Evolutionary conservation across 2,888 invertebrate species (phyloP), one percentile per base, ranked within the genome.

Genomic region (Bembecia ichneumoniformis): DNA sequence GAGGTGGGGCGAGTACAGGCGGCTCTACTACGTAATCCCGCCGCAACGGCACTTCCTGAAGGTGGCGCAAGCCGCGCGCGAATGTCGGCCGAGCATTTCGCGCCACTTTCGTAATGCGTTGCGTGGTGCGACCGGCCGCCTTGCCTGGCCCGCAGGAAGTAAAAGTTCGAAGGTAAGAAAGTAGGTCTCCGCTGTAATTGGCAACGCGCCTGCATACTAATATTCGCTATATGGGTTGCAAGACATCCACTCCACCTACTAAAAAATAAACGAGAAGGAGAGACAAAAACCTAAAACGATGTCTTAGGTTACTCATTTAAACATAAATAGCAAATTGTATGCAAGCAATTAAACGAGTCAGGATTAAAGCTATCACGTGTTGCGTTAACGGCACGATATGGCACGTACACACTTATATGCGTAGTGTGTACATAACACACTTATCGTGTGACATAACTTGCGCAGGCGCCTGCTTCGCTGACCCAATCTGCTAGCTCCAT

Each of bases 131-230:
- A 76, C 78, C 81, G 81, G 78, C 80, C 75, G 79, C 74, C 78
- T 72, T 66, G 82, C 77, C 76, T 70, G 80, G 81, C 80, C 83
- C 84, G 83, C 83, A 87, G 87, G 87, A 87, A 87, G 87, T 87
- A 87, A 87, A 86, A 87, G 87, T 87, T 87, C 86, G 84, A 84
- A 86, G 87, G 83, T 86, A 86, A 83, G 87, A 86, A 87, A 87
- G 86, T 86, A 83, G 87, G 87, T 86, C 86, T 83, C 82, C 73
- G 62, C 76, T 82, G 81, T 81, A 84, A 83, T 84, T 84, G 84
- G 84, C 83, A 82, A 73, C 75, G 71, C 68, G 83, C 82, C 81
- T 84, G 84, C 82, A 83, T 87, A 80, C 77, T 82, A 80, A 84
- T 84, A 79, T 64, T 47, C 43, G 49, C 14, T 49, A 54, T 56